phyloP scores from a whole-genome alignment of 2,797 vertebrate species.

The Paratrypauchen microcephalus region DNA sequence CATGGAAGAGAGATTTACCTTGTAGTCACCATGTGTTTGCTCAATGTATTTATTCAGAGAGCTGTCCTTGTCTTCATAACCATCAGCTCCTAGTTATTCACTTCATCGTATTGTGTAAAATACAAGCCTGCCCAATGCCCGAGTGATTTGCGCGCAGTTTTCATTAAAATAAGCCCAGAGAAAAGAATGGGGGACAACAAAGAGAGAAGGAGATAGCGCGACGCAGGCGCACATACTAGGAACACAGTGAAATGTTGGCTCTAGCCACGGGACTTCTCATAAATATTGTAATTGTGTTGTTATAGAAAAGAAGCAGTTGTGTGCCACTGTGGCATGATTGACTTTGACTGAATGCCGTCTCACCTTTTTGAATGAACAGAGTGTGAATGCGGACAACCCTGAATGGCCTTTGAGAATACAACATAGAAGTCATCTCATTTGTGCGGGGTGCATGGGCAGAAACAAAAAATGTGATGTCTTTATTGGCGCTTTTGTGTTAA shows the following conservation, averaged over 20 bases:
- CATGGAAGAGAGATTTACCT: constrained; percentile 33
- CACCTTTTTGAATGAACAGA: constrained; percentile 64
- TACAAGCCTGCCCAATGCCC: constrained; percentile 58
- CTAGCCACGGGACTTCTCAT: constrained; percentile 72
- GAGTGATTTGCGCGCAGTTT: constrained; percentile 66
- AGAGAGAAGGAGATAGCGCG: constrained; percentile 41
- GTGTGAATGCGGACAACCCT: constrained; percentile 44
- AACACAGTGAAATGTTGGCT: constrained; percentile 56
- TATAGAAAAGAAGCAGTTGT: constrained; percentile 64
- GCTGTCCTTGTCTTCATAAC: constrained; percentile 53
- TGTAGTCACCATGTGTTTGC: constrained; percentile 53
- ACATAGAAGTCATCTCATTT: constrained; percentile 56
- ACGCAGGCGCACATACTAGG: neutral
- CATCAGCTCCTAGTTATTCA: constrained; percentile 67
- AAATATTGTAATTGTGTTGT: constrained; percentile 80
- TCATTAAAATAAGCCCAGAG: constrained; percentile 70
- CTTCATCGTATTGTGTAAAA: constrained; percentile 64
- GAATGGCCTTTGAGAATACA: constrained; percentile 49
- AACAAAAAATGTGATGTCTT: constrained; percentile 17
- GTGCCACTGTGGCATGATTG: constrained; percentile 58
- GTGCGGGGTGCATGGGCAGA: constrained; percentile 25
- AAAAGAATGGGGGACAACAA: constrained; percentile 58
- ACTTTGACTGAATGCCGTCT: constrained; percentile 69
- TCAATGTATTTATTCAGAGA: constrained; percentile 62
- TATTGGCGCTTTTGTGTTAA: constrained; percentile 22